phyloP scores from a whole-genome alignment of 92 coral and sea anemone genomes.

The Porites rus region DNA sequence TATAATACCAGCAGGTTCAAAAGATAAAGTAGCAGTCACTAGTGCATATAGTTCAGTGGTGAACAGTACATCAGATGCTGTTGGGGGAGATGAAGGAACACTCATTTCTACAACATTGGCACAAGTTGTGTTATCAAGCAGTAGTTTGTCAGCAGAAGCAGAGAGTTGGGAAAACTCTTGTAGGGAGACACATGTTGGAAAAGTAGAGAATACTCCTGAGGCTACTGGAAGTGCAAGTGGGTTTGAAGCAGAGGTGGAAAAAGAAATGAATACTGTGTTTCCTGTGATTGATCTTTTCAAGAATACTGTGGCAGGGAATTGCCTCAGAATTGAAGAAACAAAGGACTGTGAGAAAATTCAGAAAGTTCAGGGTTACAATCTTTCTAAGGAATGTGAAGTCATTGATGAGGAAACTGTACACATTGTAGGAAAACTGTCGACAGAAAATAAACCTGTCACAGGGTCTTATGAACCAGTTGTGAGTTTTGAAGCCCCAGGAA shows the following conservation, averaged over 20 bases:
- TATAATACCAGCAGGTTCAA: constrained; percentile 26
- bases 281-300: background rate
- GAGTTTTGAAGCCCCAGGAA: background rate
- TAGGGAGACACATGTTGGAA: background rate
- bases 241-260: background rate
- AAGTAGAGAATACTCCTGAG: background rate
- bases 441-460: background rate
- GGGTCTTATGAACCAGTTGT: background rate
- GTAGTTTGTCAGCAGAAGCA: background rate
- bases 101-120: background rate
- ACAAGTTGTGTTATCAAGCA: background rate
- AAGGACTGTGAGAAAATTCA: background rate
- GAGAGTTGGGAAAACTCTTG: background rate
- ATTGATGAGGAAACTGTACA: background rate
- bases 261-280: background rate
- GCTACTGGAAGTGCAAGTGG: background rate
- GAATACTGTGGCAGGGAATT: constrained; percentile 7
- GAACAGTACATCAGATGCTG: too few relatives aligned
- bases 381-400: background rate
- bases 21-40: background rate
- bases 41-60: background rate
- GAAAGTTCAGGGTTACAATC: background rate
- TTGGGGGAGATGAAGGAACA: background rate
- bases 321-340: constrained; percentile 6
- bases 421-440: background rate